Evolutionary conservation across 2,888 invertebrate genomes (phyloP), one percentile per base, ranked within the genome.

Genomic region (Ceraclea dissimilis): DNA sequence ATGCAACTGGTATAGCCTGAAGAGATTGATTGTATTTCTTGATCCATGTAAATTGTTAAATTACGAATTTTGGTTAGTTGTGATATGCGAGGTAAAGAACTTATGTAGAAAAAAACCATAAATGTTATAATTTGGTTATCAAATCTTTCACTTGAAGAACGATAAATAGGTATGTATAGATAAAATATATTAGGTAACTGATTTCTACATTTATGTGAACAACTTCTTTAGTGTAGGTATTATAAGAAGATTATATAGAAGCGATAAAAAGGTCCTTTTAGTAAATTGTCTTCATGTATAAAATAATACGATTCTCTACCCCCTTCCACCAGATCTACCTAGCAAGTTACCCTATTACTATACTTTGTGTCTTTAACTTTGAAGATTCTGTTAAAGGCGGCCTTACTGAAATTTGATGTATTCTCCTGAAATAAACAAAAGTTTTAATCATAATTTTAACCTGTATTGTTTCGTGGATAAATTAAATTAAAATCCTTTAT

Each of bases 401-500:
- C 2, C 13, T 39, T 16, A 16, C 39, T 6, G 39, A 39, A 39
- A 39, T 39, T 39, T n/a, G 13, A 39, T 39, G 39, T 39, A 13
- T 39, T 39, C 8, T 13, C 13, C 5, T 13, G 16, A 39, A 39
- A 39, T 39, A 39, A 39, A 39, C 39, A 39, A 26, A 26, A 39
- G 39, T 39, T 39, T 39, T 39, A 39, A 39, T 39, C 39, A 39
- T 13, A 39, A 39, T 39, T 16, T 39, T 16, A 13, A 39, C 39
- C 39, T 39, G 39, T 16, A 39, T 39, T 39, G 39, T 39, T 39
- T 13, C n/a, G n/a, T 39, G 39, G 39, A 26, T 39, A 39, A 26
- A 39, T 39, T 39, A 39, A 39, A 39, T 39, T 39, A 39, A 39
- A 39, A 39, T 39, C 39, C 39, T 16, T 39, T 39, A 39, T 39